Evolutionary conservation across 2,113 vertebrate genomes (phyloP), one percentile per base, ranked within the genome.

Genomic region (Xiphias gladius): DNA sequence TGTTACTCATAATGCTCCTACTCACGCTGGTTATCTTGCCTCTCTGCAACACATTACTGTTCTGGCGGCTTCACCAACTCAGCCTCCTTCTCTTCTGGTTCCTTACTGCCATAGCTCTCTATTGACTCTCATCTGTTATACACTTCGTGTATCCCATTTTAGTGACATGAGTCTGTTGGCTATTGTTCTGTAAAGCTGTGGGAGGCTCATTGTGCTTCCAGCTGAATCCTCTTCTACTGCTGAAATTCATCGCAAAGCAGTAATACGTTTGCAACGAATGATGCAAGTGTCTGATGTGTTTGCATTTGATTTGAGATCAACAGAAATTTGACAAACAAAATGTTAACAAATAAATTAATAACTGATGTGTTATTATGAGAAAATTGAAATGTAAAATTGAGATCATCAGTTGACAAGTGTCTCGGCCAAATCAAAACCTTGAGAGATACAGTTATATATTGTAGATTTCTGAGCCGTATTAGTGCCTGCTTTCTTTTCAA

Each of bases 81-180:
- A 66, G 68, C 61, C 69, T 77, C 64, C 64, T 66, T 26, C 48
- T 76, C 71, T 30, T 82, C 61, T 61, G 67, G 22, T 71, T 70
- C 71, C 5, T 22, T 43, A 6, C 35, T 67, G 4, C 48, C 11
- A 20, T 28, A 54, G 32, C 32, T 52, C 39, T 43, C 58, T 30
- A 0, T 13, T 12, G 48, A 7, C 48, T n/a, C 22, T 41, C 17
- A 17, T 28, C 13, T 71, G 24, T 35, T 39, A 14, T 62, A 24
- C 59, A 65, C 69, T 72, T 76, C 37, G 64, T 65, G 35, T 4
- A 24, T 67, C 28, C n/a, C 52, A 62, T 61, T 61, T 70, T 32
- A 30, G 62, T 64, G 82, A 61, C 77, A 66, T 7, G 20, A 75
- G 48, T 65, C 73, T 87, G 62, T 30, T 66, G 82, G 72, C 64